Base-by-base conservation (phyloP, 2,113 vertebrate genomes). In the Charina bottae region DNA sequence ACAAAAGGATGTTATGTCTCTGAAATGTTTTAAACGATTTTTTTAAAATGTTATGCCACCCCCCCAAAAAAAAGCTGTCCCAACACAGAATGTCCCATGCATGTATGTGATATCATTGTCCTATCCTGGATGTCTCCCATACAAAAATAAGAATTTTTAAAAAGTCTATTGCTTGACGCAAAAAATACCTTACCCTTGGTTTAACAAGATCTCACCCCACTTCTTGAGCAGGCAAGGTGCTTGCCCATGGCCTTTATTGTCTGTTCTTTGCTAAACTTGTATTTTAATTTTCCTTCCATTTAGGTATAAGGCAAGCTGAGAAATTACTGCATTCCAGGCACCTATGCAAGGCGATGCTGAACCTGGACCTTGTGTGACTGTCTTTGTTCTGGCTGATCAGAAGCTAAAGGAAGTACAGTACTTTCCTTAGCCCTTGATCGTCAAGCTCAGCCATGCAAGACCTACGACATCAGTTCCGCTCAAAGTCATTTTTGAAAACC, bases 221-320 rank as follows among this genome's bases (percentile, higher is more conserved):
- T 7, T 78, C 6, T 53, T 53, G 10, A 85, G 1, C 4, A 28
- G 42, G 83, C 1, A 84, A 84, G 83, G 19, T 46, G 4, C n/a
- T n/a, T n/a, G n/a, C 46, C 12, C 49, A 26, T 3, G 26, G 10
- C 9, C 86, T 59, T 86, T n/a, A 9, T 1, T 78, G 37, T 37
- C 68, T 78, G 33, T 21, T 59, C 55, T 24, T 15, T 1, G 11
- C 33, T 37, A 78, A 17, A 15, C 9, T 19, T 37, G 37, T 4
- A 21, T 24, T 37, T 49, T 17, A 15, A 37, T 46, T 58, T 42
- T 59, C 42, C 46, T 37, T 84, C 15, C 23, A n/a, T 78, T 46
- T 83, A 90, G 89, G 56, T 90, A 90, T 21, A 84, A 59, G 42
- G 24, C 24, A 83, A 90, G 54, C 55, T 84, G 89, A 90, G 55